phyloP scores from a whole-genome alignment of 2,113 vertebrate species.

The Anarrhichthys ocellatus region DNA sequence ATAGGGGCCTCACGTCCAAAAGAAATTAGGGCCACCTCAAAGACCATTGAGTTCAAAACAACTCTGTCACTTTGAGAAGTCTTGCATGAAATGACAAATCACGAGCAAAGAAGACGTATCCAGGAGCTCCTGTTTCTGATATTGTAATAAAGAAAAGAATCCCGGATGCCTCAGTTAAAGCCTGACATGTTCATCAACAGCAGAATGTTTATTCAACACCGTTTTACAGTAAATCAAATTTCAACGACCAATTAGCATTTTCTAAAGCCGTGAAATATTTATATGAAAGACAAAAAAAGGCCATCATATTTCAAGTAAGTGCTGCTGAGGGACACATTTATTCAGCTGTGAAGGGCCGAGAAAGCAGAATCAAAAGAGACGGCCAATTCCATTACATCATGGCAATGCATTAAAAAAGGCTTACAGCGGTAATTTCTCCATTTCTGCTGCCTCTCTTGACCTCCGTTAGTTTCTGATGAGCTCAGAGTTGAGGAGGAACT shows the following conservation, averaged over 20 bases:
- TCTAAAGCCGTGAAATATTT: slow-evolving; percentile 5
- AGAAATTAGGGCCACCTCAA: neutral
- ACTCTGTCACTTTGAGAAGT: neutral
- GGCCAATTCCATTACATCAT: slow-evolving; percentile 74
- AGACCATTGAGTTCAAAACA: neutral
- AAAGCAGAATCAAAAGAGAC: slow-evolving; percentile 58
- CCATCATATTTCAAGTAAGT: slow-evolving; percentile 28
- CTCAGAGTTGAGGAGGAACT: slow-evolving; percentile 62
- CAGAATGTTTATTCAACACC: slow-evolving; percentile 3
- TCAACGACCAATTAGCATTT: slow-evolving; percentile 40
- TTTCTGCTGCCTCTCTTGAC: slow-evolving; percentile 67
- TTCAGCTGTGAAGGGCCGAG: slow-evolving; percentile 53
- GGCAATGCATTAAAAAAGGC: slow-evolving; percentile 60
- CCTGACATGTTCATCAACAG: slow-evolving; percentile 21
- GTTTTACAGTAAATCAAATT: slow-evolving; percentile 37
- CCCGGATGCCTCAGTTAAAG: neutral
- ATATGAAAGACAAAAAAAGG: slow-evolving; percentile 19
- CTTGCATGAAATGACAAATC: neutral
- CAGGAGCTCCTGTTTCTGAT: neutral
- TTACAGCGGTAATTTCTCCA: slow-evolving; percentile 60
- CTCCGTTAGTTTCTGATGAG: slow-evolving; percentile 69
- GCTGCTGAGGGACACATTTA: slow-evolving; percentile 42
- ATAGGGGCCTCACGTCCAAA: neutral
- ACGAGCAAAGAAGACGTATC: neutral
- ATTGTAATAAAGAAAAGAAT: neutral